Percentiles rank a stretch among this genome's conserved stretches.
These are phyloP conservation scores for Microtus montanus DNA, from an alignment of 2,113 vertebrate species.

Conservation along the genomic window DNA sequence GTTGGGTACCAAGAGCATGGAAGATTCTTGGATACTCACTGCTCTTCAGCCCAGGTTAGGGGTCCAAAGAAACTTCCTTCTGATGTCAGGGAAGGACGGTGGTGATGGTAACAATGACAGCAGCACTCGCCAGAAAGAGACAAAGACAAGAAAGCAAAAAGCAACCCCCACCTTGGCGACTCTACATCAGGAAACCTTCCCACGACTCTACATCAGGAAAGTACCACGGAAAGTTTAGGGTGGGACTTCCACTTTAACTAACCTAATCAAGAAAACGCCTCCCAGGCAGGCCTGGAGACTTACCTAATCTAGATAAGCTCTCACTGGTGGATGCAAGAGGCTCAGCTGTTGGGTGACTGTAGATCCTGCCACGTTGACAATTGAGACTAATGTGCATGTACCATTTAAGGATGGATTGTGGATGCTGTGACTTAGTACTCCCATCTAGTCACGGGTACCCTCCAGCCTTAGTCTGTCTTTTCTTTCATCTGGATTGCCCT, in stretches of 20 bases:
- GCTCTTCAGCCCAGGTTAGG: not conserved
- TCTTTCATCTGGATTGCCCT: not conserved
- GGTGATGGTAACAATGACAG: not conserved
- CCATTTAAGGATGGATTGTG: not conserved
- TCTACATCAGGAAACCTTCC: not conserved
- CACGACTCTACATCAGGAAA: not conserved
- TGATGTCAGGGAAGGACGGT: not conserved
- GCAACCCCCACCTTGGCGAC: too few relatives aligned
- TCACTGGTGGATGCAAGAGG: not conserved
- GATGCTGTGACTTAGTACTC: not conserved
- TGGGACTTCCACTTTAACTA: not conserved
- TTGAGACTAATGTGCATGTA: not conserved
- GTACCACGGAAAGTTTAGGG: not conserved
- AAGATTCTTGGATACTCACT: not conserved
- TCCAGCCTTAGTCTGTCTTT: not conserved
- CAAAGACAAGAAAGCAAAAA: not conserved
- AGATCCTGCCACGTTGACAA: not conserved
- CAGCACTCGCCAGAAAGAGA: not conserved
- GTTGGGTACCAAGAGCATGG: not conserved
- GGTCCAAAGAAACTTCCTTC: not conserved
- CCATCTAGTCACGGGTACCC: not conserved
- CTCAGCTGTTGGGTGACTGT: not conserved
- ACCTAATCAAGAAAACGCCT: not conserved
- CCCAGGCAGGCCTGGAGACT: not conserved
- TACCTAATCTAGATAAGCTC: not conserved